Evolutionary conservation across 2,888 invertebrate species (phyloP).

Genomic region (Periphyllus acericola): DNA sequence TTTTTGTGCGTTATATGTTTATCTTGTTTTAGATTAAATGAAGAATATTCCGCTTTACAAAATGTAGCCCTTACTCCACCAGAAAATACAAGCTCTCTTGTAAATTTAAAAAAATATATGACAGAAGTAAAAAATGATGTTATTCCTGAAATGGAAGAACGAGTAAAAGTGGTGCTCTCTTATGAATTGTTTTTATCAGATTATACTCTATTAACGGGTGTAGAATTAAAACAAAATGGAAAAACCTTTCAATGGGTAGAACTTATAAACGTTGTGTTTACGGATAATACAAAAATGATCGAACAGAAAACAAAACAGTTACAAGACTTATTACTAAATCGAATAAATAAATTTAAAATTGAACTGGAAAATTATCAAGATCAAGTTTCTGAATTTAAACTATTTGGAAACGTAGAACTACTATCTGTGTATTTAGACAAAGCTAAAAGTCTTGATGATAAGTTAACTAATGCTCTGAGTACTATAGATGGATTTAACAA

Average conservation of each 20-base stretch:
- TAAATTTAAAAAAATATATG: constrained; percentile 83
- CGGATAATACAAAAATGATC: constrained; percentile 83
- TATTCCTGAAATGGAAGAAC: constrained; percentile 79
- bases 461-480: constrained; percentile 78
- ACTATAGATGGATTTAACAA: constrained; percentile 89
- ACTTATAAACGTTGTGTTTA: constrained; percentile 68
- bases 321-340: constrained; percentile 80
- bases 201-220: constrained; percentile 80
- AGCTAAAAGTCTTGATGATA: constrained; percentile 80
- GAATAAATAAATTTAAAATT: constrained; percentile 83
- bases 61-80: constrained; percentile 83
- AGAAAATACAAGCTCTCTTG: constrained; percentile 83
- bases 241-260: constrained; percentile 82
- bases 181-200: constrained; percentile 87
- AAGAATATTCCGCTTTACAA: constrained; percentile 71
- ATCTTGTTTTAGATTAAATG: constrained; percentile 74
- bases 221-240: constrained; percentile 89
- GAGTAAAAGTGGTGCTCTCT: constrained; percentile 74
- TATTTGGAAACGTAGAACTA: constrained; percentile 87
- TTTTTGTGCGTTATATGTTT: not conserved
- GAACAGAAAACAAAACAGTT: constrained; percentile 86
- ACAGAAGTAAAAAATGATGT: constrained; percentile 78
- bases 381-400: constrained; percentile 85
- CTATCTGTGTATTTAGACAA: constrained; percentile 82
- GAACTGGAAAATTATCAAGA: constrained; percentile 83